Base-by-base conservation (phyloP, 2,113 vertebrate species). In the Corythaeola cristata region DNA sequence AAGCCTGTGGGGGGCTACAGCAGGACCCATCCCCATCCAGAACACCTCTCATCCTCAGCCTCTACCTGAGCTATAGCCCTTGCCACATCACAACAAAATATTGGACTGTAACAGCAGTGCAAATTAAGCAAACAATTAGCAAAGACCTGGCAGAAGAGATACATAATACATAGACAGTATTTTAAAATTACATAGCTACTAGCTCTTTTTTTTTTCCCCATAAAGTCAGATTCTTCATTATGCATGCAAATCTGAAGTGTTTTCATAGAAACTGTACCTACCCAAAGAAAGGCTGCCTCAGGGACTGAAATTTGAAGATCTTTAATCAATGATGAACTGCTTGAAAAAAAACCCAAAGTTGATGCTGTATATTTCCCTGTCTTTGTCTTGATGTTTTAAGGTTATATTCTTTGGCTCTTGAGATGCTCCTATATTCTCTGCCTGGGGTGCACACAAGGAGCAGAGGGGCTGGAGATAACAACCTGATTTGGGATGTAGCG, bases 201-300 rank as follows among this genome's bases (percentile, higher is more conserved):
- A 63, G 39, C 2, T 26, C 1, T 9, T 21, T 9, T 5, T 28
- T n/a, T 15, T 9, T 30, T 39, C n/a, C 53, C 2, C 0, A 3
- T 35, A 2, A 39, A 90, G 8, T 55, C 35, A 58, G 20, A 50
- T 64, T 76, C n/a, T 74, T 81, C 56, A 35, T 52, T 79, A 79
- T 58, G 64, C 28, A 39, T 50, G 7, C 15, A 64, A 88, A 37
- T 75, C 22, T 52, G 60, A 81, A 32, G 10, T 16, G 6, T 86
- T 76, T 89, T 71, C 14, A 8, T 14, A 59, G 37, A 28, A 92
- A 27, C 15, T 44, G 11, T 41, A 37, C 18, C 24, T 41, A 37
- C 18, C 24, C 45, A 77, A 59, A 75, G 9, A 20, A 84, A 39
- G 78, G 85, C 24, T 50, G 33, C 60, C 35, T 85, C 32, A 75